Conservation (phyloP, 2,113 vertebrate species). For the Dromiciops gliroides region DNA sequence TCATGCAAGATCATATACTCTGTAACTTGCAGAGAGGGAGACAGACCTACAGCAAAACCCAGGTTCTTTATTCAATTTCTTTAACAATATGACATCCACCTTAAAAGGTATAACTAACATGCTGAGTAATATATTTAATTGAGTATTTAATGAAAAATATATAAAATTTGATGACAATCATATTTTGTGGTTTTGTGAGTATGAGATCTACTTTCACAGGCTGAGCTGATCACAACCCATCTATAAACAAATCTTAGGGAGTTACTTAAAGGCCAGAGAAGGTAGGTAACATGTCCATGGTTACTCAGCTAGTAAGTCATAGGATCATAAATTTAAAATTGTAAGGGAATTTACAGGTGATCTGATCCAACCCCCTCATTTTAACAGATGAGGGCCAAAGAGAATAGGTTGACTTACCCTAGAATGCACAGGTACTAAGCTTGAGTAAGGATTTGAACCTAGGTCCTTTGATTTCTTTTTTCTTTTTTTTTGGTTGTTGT, state of each 20-base stretch:
- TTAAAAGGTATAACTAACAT: neutral
- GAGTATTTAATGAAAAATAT: neutral
- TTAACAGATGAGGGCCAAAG: neutral
- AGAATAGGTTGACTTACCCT: neutral
- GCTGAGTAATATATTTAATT: neutral
- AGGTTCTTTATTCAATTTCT: neutral
- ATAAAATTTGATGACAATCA: neutral
- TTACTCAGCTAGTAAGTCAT: neutral
- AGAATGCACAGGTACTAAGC: neutral
- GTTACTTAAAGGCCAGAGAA: neutral
- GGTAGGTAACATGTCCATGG: neutral
- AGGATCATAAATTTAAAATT: neutral
- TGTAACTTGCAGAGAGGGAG: rapidly evolving
- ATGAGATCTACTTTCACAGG: neutral
- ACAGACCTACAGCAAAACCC: neutral
- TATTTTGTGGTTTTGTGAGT: neutral
- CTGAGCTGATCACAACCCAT: neutral
- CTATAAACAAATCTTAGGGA: neutral
- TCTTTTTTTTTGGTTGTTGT: too few species aligned
- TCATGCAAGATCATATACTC: neutral
- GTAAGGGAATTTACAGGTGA: neutral
- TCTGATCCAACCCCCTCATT: neutral
- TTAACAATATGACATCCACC: neutral
- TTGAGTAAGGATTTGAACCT: neutral
- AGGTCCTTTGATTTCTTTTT: neutral